Conservation (phyloP, 1,140 invertebrate genomes). For the Cherax quadricarinatus region DNA sequence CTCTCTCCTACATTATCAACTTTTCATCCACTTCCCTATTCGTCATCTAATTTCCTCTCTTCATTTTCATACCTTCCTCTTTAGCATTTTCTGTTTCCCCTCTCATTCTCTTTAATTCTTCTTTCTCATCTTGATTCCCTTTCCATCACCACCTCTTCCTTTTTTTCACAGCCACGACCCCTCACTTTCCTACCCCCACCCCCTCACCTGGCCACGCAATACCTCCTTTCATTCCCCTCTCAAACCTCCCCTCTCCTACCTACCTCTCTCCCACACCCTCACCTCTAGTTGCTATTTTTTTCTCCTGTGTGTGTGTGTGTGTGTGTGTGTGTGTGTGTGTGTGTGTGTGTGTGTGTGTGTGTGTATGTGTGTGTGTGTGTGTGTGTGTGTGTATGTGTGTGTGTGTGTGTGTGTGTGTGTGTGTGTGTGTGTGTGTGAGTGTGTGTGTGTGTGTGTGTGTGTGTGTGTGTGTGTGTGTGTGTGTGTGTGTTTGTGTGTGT, state of each 20-base stretch:
- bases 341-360: constrained; percentile 35
- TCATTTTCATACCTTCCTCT: not conserved
- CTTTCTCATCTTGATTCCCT: not conserved
- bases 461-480: constrained; percentile 27
- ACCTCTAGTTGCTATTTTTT: not conserved
- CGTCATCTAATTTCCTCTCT: not conserved
- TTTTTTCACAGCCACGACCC: not conserved
- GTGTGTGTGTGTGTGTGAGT: not conserved
- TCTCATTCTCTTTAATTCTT: not conserved
- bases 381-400: constrained; percentile 36
- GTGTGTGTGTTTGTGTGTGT: constrained; percentile 50
- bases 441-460: constrained; percentile 25
- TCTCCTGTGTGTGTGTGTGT: constrained; percentile 1
- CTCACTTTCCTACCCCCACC: not conserved
- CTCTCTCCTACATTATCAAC: too few relatives aligned
- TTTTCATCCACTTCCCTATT: not conserved
- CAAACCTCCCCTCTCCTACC: too few relatives aligned
- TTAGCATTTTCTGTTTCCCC: not conserved
- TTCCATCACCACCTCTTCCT: not conserved
- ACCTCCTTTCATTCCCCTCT: too few relatives aligned
- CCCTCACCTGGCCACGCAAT: not conserved
- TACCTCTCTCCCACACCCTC: not conserved
- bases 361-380: not conserved
- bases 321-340: constrained; percentile 38
- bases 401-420: constrained; percentile 35